Conservation (phyloP, 2,113 vertebrate genomes). For the Takifugu bimaculatus region DNA sequence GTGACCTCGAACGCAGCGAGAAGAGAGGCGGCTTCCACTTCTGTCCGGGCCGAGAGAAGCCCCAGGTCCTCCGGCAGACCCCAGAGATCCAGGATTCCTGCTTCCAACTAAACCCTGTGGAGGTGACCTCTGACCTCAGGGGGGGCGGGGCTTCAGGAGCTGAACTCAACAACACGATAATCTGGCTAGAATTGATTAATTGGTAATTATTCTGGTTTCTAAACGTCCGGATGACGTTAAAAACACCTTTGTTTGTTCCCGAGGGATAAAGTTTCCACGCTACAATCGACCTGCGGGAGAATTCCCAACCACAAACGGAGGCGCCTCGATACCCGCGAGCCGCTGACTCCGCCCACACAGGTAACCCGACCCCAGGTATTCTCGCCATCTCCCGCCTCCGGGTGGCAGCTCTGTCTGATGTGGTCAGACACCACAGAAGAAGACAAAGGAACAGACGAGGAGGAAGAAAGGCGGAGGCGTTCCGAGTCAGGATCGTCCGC, state of each 20-base stretch:
- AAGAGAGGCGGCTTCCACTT: constrained; percentile 7
- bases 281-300: too few relatives aligned
- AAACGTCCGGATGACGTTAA: too few relatives aligned
- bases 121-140: too few relatives aligned
- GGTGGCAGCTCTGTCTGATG: constrained; percentile 35
- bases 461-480: background rate
- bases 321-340: background rate
- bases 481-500: too few relatives aligned
- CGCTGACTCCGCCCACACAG: constrained; percentile 19
- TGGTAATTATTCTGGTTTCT: too few relatives aligned
- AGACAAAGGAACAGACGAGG: background rate
- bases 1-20: background rate
- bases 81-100: constrained; percentile 1
- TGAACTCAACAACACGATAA: too few relatives aligned
- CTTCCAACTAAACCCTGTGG: too few relatives aligned
- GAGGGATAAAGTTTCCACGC: background rate
- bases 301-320: too few relatives aligned
- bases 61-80: constrained; percentile 48
- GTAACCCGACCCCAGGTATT: constrained; percentile 31
- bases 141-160: too few relatives aligned
- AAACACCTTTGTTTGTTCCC: background rate
- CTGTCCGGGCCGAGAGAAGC: constrained; percentile 25
- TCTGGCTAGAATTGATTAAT: too few relatives aligned
- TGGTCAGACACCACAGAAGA: constrained; percentile 15
- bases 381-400: background rate